A percentile compares a stretch with the other conserved stretches of the same genome.
phyloP scores from a whole-genome alignment of 2,797 vertebrate species.

The Loris lydekkerianus region DNA sequence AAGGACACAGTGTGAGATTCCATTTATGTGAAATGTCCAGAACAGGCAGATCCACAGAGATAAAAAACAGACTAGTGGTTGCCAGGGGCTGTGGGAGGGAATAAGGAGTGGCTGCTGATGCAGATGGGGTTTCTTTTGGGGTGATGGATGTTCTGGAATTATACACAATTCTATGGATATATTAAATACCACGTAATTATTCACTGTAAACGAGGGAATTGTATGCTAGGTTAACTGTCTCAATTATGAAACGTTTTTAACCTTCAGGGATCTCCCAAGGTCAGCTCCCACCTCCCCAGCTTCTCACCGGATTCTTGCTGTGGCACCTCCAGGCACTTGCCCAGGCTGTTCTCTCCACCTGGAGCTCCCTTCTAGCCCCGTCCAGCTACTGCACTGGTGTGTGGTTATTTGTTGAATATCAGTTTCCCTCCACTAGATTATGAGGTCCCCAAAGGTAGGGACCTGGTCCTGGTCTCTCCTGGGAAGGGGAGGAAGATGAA shows the following conservation, averaged over 20 bases:
- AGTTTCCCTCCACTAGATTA: not conserved
- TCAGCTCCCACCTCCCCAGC: too few relatives aligned
- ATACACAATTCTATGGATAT: not conserved
- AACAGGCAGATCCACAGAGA: not conserved
- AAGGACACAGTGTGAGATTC: fast-evolving
- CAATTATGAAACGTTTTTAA: not conserved
- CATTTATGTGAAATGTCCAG: fast-evolving
- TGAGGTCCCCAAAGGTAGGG: not conserved
- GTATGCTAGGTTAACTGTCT: not conserved
- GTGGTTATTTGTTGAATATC: not conserved
- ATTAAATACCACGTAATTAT: not conserved
- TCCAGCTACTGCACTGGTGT: fast-evolving
- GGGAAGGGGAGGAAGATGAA: not conserved
- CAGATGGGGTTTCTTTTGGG: not conserved
- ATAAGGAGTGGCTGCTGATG: not conserved
- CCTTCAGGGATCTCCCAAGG: not conserved
- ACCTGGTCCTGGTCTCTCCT: not conserved
- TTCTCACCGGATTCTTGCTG: not conserved
- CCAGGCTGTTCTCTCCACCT: not conserved
- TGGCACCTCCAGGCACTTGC: too few relatives aligned
- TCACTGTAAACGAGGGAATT: not conserved
- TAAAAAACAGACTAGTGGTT: fast-evolving
- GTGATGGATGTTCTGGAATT: not conserved
- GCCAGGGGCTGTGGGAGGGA: too few relatives aligned
- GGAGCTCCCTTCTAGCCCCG: not conserved